Evolutionary conservation across 2,888 invertebrate species (phyloP).

Genomic region (Thymelicus acteon): DNA sequence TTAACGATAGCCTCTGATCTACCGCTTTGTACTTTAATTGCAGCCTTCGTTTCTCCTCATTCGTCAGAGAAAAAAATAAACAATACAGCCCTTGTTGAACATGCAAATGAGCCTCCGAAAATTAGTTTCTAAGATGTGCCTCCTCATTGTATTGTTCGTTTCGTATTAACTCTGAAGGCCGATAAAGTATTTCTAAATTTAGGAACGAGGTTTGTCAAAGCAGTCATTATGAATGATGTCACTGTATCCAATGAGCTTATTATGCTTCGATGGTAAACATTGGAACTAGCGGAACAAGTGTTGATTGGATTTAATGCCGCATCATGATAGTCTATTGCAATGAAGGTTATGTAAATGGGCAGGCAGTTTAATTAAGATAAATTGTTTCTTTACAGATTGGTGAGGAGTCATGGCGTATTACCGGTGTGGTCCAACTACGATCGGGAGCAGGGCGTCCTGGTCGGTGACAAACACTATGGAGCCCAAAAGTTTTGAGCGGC

Average conservation of each 20-base stretch:
- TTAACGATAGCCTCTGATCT: constrained; percentile 43
- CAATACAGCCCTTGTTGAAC: constrained; percentile 55
- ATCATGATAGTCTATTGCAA: constrained; percentile 15
- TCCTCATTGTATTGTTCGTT: constrained; percentile 33
- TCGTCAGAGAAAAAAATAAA: constrained; percentile 47
- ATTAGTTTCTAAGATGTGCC: constrained; percentile 39
- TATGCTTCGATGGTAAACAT: constrained; percentile 25
- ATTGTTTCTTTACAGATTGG: constrained; percentile 54
- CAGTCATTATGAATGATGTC: constrained; percentile 37
- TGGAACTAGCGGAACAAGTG: constrained; percentile 30
- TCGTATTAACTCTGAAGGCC: constrained; percentile 37
- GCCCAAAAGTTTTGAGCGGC: constrained; percentile 69
- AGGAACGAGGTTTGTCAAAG: constrained; percentile 30
- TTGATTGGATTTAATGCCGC: constrained; percentile 23
- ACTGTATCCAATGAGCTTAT: constrained; percentile 33
- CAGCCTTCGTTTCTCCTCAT: constrained; percentile 56
- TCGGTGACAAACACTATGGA: constrained; percentile 71
- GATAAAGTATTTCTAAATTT: constrained; percentile 37
- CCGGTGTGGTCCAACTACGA: constrained; percentile 76
- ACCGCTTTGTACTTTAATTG: constrained; percentile 59
- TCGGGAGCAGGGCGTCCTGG: constrained; percentile 82
- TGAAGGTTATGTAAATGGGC: constrained; percentile 31
- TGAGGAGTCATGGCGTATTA: constrained; percentile 72
- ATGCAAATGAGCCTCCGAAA: constrained; percentile 56
- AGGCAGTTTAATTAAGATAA: constrained; percentile 15